These are phyloP conservation scores for Trachelus tabidus DNA, from an alignment of 2,888 invertebrate genomes.

Conservation along the genomic window DNA sequence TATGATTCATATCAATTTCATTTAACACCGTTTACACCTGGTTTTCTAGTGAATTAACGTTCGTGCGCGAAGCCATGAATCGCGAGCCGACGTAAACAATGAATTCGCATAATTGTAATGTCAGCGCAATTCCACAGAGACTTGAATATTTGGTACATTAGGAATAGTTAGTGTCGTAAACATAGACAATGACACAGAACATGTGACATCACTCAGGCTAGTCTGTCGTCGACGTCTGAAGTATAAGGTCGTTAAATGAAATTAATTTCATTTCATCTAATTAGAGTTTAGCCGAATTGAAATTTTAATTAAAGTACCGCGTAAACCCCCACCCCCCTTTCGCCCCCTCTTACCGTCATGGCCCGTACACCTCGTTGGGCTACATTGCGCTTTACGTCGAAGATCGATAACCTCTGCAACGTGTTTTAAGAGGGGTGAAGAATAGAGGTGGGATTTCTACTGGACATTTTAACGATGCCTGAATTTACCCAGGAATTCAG, in stretches of 20 bases:
- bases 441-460: background rate
- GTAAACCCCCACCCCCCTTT: background rate
- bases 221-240: background rate
- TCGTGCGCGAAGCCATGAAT: background rate
- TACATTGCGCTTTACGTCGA: background rate
- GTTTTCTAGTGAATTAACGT: background rate
- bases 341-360: background rate
- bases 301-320: constrained; percentile 10
- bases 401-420: background rate
- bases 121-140: background rate
- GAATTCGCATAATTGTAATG: background rate
- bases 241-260: background rate
- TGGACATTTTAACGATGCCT: background rate
- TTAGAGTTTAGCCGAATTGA: constrained; percentile 11
- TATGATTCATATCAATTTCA: too few relatives aligned
- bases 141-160: background rate
- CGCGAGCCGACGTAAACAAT: background rate
- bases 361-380: background rate
- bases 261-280: background rate
- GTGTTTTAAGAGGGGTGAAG: background rate
- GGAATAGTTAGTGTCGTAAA: background rate
- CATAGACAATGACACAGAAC: background rate
- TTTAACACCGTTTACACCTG: too few relatives aligned
- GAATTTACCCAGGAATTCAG: background rate
- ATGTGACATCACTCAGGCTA: background rate